Percentiles rank a stretch among this genome's conserved stretches.
Evolutionary conservation across 2,797 vertebrate genomes (phyloP).

Genomic region (Erethizon dorsatum): DNA sequence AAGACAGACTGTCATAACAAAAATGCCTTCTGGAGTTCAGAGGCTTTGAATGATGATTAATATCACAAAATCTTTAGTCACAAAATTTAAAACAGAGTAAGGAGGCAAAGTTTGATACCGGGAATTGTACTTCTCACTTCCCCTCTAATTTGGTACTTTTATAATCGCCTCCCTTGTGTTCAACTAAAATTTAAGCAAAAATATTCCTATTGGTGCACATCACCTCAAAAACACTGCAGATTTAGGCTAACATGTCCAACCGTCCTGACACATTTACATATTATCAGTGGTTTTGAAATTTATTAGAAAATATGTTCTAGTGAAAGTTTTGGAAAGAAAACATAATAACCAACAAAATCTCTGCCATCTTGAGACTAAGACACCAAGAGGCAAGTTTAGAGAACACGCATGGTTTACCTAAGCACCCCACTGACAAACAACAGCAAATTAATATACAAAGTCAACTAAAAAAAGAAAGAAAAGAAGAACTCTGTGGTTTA

Average conservation of each 20-base stretch:
- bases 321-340: slow-evolving; percentile 28
- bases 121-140: neutral
- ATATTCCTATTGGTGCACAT: neutral
- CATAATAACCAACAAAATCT: neutral
- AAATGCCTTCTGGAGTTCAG: neutral
- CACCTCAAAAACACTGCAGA: neutral
- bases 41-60: neutral
- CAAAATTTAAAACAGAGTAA: slow-evolving; percentile 34
- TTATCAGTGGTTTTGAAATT: neutral
- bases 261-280: neutral
- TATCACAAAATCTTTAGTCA: neutral
- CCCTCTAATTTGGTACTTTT: neutral
- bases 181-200: slow-evolving; percentile 31
- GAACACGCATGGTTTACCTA: neutral
- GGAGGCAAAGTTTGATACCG: neutral
- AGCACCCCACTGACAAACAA: neutral
- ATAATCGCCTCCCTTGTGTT: neutral
- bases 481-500: neutral
- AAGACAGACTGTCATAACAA: slow-evolving; percentile 24
- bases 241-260: neutral
- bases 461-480: neutral
- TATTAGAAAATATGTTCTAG: slow-evolving; percentile 11
- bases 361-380: neutral
- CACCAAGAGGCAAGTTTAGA: neutral
- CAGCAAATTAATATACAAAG: neutral